A percentile compares a stretch with the other conserved stretches of the same genome.
Conservation (phyloP, 2,797 vertebrate genomes). For the Acanthis flammea region DNA sequence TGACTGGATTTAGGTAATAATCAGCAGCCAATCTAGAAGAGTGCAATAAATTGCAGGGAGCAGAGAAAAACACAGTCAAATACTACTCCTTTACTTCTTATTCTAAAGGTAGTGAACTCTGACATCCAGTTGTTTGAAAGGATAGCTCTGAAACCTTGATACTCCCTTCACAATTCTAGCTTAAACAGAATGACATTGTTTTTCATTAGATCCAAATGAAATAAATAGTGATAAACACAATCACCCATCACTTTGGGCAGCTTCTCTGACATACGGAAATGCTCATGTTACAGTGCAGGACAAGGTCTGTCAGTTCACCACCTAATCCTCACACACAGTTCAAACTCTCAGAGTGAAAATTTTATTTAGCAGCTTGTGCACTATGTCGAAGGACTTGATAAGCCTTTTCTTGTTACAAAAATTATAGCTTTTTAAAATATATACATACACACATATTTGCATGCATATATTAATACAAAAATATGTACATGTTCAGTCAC, state of each 20-base stretch:
- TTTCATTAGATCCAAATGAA: not conserved
- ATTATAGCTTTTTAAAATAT: not conserved
- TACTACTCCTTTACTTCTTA: not conserved
- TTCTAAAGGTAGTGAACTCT: not conserved
- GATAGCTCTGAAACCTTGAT: not conserved
- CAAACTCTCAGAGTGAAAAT: not conserved
- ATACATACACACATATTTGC: fast-evolving
- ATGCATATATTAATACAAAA: not conserved
- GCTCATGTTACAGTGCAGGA: fast-evolving
- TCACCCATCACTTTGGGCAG: not conserved
- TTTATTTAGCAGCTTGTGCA: not conserved
- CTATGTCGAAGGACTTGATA: not conserved
- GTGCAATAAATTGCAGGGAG: not conserved
- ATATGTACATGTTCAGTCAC: not conserved
- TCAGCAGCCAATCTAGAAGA: not conserved
- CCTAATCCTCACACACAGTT: not conserved
- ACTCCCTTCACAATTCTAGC: not conserved
- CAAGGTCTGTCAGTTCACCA: not conserved
- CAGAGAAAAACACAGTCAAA: not conserved
- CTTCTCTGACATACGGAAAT: not conserved
- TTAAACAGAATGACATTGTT: not conserved
- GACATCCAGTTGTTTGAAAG: not conserved
- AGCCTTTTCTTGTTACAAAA: not conserved
- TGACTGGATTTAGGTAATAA: not conserved
- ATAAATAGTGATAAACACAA: not conserved